Base-by-base conservation (phyloP, 2,113 vertebrate genomes). In the Paracanthobrama guichenoti region DNA sequence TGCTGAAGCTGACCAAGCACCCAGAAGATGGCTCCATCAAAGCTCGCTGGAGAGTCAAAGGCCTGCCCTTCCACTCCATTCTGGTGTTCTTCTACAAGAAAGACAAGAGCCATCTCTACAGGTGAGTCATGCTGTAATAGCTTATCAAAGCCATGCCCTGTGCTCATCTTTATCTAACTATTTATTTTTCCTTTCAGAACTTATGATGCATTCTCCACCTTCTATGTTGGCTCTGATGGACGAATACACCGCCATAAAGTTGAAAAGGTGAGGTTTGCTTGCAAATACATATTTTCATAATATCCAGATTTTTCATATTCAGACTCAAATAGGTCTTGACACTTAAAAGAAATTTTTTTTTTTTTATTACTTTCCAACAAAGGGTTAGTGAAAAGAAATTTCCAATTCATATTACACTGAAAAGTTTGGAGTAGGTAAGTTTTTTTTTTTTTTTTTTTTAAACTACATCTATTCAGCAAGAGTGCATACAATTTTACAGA, bases 181-280 rank as follows among this genome's bases (percentile, higher is more conserved):
- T 14, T 20, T 12, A 6, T 26, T 73, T 82, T 31, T 24, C 10
- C 55, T 79, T 26, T 16, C 85, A 98, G 96, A 91, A 94, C 93
- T 20, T 96, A 94, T 4, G 96, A 98, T 86, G 97, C 96, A 24
- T 95, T 96, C 90, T 97, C 97, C 28, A 98, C 96, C 1, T 98
- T 98, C 87, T 96, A 96, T 92, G 86, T 98, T 64, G 95, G 96
- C 76, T 90, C 92, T 0, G 93, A 92, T 18, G 97, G 96, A 82
- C 94, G 96, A 85, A 95, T 98, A 77, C 94, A 92, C 73, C 93
- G 96, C 86, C 97, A 97, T 90, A 95, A 87, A 91, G 92, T 97
- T 50, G 96, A 96, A 90, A 97, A 96, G 93, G 97, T 97, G 79
- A 92, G 92, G 2, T 73, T 79, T 81, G 14, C 26, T 74, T 72